phyloP scores from a whole-genome alignment of 2,113 vertebrate genomes.

The Lagenorhynchus albirostris region DNA sequence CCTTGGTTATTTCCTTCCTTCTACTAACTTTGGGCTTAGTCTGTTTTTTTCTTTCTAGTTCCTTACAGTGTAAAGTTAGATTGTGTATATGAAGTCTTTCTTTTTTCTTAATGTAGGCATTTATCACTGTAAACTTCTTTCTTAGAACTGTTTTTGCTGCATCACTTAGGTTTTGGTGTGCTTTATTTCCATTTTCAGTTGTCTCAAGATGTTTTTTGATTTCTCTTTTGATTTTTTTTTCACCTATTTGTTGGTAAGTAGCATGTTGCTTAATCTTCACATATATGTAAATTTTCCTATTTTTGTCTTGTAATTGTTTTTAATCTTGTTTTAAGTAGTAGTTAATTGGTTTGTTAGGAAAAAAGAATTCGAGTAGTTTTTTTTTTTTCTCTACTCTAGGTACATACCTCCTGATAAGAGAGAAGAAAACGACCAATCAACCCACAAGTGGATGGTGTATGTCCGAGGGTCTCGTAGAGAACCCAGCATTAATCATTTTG shows the following conservation, averaged over 20 bases:
- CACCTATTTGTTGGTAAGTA: neutral
- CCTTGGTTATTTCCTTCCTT: neutral
- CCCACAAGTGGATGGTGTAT: slow-evolving; percentile 99
- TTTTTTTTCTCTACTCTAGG: slow-evolving; percentile 77
- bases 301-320: slow-evolving; percentile 20
- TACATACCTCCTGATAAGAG: slow-evolving; percentile 98
- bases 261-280: neutral
- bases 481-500: slow-evolving; percentile 98
- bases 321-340: slow-evolving; percentile 26
- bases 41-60: neutral
- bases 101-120: neutral
- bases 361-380: neutral
- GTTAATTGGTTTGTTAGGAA: neutral
- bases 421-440: slow-evolving; percentile 98
- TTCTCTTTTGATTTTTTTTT: neutral
- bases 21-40: neutral
- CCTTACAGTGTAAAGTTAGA: neutral
- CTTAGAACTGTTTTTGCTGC: neutral
- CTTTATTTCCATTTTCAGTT: neutral
- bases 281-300: neutral
- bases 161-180: neutral
- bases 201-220: neutral
- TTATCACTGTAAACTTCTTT: neutral
- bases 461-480: slow-evolving; percentile 95
- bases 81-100: neutral